Percentiles rank a stretch among this genome's conserved stretches.
phyloP scores from a whole-genome alignment of 2,888 invertebrate genomes.

The Ormyrus thymus region DNA sequence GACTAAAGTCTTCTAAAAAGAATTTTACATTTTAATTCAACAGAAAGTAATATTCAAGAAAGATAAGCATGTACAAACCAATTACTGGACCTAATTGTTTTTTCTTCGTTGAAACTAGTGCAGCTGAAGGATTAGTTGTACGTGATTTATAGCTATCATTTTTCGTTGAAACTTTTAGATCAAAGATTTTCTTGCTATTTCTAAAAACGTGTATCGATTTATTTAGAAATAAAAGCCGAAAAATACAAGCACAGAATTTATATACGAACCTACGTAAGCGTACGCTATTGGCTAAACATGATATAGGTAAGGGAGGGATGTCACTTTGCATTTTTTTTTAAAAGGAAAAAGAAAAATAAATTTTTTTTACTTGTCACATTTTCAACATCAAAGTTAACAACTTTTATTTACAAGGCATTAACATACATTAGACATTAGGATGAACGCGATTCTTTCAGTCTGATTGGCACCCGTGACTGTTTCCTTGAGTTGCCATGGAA shows the following conservation, averaged over 20 bases:
- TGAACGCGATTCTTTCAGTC: slow-evolving; percentile 25
- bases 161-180: slow-evolving; percentile 22
- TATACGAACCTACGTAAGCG: slow-evolving; percentile 66
- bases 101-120: slow-evolving; percentile 63
- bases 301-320: slow-evolving; percentile 69
- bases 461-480: slow-evolving; percentile 69
- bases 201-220: slow-evolving; percentile 26
- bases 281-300: slow-evolving; percentile 66
- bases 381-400: slow-evolving; percentile 40
- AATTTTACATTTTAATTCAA: not conserved
- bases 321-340: slow-evolving; percentile 70
- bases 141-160: slow-evolving; percentile 49
- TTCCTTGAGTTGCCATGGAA: slow-evolving; percentile 66
- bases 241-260: slow-evolving; percentile 1
- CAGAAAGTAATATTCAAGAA: not conserved
- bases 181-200: not conserved
- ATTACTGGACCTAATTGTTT: slow-evolving; percentile 66
- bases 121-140: slow-evolving; percentile 59
- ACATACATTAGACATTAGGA: slow-evolving; percentile 27
- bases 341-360: slow-evolving; percentile 53
- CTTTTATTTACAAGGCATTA: slow-evolving; percentile 25
- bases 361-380: slow-evolving; percentile 52
- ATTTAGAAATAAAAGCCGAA: not conserved
- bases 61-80: slow-evolving; percentile 62
- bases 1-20: slow-evolving; percentile 59